phyloP scores from a whole-genome alignment of 1,140 invertebrate species.

The Drosophila repleta region DNA sequence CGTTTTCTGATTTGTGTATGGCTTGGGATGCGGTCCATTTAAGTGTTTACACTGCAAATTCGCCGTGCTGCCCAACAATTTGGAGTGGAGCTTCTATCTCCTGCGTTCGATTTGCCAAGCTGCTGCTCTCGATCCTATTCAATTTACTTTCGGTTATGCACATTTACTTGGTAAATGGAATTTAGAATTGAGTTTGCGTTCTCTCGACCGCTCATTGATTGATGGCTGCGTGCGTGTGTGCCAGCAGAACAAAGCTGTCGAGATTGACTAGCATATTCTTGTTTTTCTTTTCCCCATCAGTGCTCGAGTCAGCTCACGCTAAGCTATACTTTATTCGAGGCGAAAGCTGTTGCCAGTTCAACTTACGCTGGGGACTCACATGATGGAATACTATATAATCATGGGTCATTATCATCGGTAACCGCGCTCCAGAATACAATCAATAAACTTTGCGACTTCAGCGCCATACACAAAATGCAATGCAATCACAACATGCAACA shows the following conservation, averaged over 20 bases:
- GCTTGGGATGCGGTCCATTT: slow-evolving; percentile 20
- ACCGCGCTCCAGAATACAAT: background rate
- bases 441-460: slow-evolving; percentile 4
- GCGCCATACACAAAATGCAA: background rate
- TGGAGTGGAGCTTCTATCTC: slow-evolving; percentile 18
- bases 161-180: slow-evolving; percentile 25
- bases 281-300: slow-evolving; percentile 9
- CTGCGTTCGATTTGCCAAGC: background rate
- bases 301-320: slow-evolving; percentile 29
- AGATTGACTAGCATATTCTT: slow-evolving; percentile 43
- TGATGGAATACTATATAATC: slow-evolving; percentile 25
- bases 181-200: slow-evolving; percentile 8
- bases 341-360: background rate
- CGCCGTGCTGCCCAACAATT: slow-evolving; percentile 25
- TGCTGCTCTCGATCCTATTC: slow-evolving; percentile 16
- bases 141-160: slow-evolving; percentile 32
- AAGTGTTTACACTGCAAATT: slow-evolving; percentile 5
- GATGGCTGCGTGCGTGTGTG: slow-evolving; percentile 30
- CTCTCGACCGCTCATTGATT: slow-evolving; percentile 35
- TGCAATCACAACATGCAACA: slow-evolving; percentile 4
- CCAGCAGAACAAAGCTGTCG: slow-evolving; percentile 27
- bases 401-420: slow-evolving; percentile 30
- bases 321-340: slow-evolving; percentile 1
- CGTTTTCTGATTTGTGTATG: slow-evolving; percentile 7
- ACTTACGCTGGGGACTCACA: background rate